Evolutionary conservation across 1,140 invertebrate genomes (phyloP), one percentile per base, ranked within the genome.

Genomic region (Sarcophaga bullata): DNA sequence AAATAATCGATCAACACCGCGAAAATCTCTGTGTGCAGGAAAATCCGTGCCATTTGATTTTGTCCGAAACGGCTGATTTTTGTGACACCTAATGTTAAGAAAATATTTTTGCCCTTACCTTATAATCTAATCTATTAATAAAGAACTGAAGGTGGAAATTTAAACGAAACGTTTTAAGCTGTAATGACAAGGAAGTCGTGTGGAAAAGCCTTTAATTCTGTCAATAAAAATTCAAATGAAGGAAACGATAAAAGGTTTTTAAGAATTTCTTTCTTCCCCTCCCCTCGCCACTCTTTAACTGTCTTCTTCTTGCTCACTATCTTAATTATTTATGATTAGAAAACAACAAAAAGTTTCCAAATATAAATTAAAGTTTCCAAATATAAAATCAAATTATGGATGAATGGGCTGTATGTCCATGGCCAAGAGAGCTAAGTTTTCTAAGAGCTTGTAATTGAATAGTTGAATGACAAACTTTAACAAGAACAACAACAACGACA

Each of bases 291-390:
- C 25, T 37, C 25, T 37, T 4, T 4, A 1, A 2, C 25, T 37
- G 1, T 37, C 25, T 37, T 37, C 4, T 37, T 37, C 25, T 37
- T 1, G 4, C 25, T 37, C 25, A 37, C 25, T n/a, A 10, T 19
- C 17, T 78, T 50, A 78, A 78, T 78, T 78, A 78, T 78, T 78
- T 78, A 78, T 78, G 49, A 78, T 68, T n/a, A 13, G 13, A 58
- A 58, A 68, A 68, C 62, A 19, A 25, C n/a, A 58, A 58, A n/a
- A 8, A 58, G n/a, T 37, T 37, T 37, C 25, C 25, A 37, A 37
- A 37, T 37, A n/a, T n/a, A n/a, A n/a, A n/a, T n/a, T n/a, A n/a
- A 8, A 58, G n/a, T 37, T 37, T 37, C 25, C 25, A 37, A 37
- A 37, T 37, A n/a, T n/a, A n/a, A n/a, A n/a, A n/a, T n/a, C n/a